Evolutionary conservation across 1,140 invertebrate genomes (phyloP).

Genomic region (Pygmarrhopalites habei): DNA sequence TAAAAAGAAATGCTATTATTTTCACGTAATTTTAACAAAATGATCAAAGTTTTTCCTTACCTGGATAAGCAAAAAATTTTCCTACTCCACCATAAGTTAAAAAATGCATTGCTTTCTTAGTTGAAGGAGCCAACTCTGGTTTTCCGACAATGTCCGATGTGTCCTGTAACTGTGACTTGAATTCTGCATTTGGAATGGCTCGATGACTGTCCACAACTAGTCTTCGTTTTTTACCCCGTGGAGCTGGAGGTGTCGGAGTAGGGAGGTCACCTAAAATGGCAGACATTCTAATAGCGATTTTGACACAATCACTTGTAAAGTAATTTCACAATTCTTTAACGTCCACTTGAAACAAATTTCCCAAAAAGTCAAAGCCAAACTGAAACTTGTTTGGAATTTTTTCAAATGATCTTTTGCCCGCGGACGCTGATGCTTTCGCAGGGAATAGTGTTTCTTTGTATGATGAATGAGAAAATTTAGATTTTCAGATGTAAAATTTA

Average conservation of each 20-base stretch:
- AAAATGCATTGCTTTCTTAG: conserved; percentile 36
- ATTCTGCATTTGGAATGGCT: conserved; percentile 37
- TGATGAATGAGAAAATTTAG: too few species aligned
- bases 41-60: conserved; percentile 20
- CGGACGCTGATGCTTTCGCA: too few species aligned
- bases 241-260: conserved; percentile 8
- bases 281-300: background rate
- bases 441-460: too few species aligned
- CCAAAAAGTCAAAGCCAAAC: too few species aligned
- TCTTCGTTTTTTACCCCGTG: conserved; percentile 19
- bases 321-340: too few species aligned
- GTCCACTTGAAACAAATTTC: too few species aligned
- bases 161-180: conserved; percentile 38
- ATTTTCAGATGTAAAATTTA: too few species aligned
- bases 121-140: conserved; percentile 36
- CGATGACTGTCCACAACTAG: conserved; percentile 31
- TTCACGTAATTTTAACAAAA: background rate
- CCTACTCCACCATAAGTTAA: conserved; percentile 35
- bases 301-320: background rate
- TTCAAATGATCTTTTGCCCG: too few species aligned
- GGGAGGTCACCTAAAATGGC: conserved; percentile 21
- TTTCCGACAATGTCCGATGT: conserved; percentile 38
- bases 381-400: too few species aligned
- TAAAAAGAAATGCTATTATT: too few species aligned
- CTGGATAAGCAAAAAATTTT: conserved; percentile 39